phyloP scores from a whole-genome alignment of 2,113 vertebrate species.

The Amphiprion ocellaris region DNA sequence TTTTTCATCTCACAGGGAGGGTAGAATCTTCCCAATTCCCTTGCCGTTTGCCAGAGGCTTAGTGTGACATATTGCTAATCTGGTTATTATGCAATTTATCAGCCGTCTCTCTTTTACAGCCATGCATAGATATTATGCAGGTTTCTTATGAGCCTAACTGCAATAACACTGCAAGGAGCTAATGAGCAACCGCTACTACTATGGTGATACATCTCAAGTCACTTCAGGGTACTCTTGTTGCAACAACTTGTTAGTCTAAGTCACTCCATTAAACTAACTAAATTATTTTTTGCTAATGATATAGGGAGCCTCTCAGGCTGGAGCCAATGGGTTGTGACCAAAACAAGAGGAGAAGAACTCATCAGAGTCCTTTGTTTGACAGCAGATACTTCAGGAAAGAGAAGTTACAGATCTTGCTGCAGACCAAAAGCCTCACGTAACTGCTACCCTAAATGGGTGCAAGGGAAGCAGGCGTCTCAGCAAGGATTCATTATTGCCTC shows the following conservation, averaged over 20 bases:
- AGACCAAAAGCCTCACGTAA: constrained; percentile 26
- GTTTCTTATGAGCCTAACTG: constrained; percentile 75
- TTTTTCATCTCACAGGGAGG: constrained; percentile 81
- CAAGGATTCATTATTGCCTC: constrained; percentile 60
- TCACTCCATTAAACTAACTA: constrained; percentile 83
- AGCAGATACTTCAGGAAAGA: constrained; percentile 47
- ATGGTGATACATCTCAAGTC: constrained; percentile 77
- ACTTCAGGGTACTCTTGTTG: constrained; percentile 81
- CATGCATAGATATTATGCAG: constrained; percentile 75
- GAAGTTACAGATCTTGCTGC: constrained; percentile 37
- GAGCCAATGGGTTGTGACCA: constrained; percentile 69
- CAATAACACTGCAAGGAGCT: constrained; percentile 80
- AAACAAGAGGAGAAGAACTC: constrained; percentile 63
- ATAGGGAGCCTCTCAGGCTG: constrained; percentile 60
- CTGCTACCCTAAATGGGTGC: constrained; percentile 38
- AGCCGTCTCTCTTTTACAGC: constrained; percentile 79
- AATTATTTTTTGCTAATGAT: constrained; percentile 78
- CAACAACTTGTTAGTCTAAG: constrained; percentile 82
- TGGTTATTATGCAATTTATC: constrained; percentile 87
- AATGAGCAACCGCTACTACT: constrained; percentile 79
- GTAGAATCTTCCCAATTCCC: constrained; percentile 82
- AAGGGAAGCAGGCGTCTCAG: constrained; percentile 35
- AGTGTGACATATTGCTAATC: constrained; percentile 86
- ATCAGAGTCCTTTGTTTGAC: constrained; percentile 46
- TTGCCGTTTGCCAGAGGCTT: constrained; percentile 83